These are phyloP conservation scores for Hapalemur alaotrensis DNA, from an alignment of 2,797 vertebrate species.

Conservation along the genomic window DNA sequence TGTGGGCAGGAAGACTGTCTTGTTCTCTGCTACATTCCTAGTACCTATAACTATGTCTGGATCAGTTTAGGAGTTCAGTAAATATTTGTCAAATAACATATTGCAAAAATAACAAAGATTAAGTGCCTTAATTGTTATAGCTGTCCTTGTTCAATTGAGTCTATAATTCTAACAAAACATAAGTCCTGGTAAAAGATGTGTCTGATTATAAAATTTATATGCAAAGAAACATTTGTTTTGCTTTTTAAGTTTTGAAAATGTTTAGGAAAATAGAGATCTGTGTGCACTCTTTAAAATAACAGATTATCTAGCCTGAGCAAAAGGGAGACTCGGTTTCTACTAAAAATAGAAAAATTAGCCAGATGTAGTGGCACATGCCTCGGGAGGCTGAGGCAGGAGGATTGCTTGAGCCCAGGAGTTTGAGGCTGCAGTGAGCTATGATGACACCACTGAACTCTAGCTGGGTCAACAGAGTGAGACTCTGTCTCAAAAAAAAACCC, in stretches of 20 bases:
- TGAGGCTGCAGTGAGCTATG: no score
- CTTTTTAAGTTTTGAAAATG: not conserved
- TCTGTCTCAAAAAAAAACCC: no score
- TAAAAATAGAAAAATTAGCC: no score
- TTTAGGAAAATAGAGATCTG: not conserved
- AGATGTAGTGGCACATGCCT: fast-evolving
- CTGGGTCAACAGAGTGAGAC: no score
- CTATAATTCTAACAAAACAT: not conserved
- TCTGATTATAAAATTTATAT: not conserved
- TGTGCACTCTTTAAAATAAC: not conserved
- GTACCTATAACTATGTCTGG: not conserved
- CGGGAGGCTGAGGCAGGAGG: no score
- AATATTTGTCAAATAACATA: not conserved
- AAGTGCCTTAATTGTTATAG: not conserved
- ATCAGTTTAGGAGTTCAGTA: not conserved
- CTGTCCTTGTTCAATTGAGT: not conserved
- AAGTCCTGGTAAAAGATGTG: not conserved
- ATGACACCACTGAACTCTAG: no score
- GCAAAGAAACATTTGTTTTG: not conserved
- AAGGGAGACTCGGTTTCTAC: no score
- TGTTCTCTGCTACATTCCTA: not conserved
- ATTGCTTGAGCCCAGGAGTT: no score
- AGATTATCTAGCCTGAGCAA: no score
- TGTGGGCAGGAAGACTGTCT: not conserved
- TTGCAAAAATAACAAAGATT: not conserved